phyloP scores from a whole-genome alignment of 1,140 invertebrate species.

The Idris sp. region DNA sequence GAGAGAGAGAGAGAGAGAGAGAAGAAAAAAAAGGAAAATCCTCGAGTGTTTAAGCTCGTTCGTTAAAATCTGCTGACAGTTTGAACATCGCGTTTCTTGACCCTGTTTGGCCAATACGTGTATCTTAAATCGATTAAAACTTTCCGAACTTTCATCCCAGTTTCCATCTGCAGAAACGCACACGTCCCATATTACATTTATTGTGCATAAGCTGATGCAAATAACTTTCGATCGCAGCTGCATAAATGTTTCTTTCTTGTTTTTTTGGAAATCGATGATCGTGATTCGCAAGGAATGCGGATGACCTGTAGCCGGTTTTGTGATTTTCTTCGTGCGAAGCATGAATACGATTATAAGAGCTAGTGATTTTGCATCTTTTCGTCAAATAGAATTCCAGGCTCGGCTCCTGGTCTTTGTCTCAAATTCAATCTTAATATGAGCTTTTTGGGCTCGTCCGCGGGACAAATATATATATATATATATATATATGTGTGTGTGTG shows the following conservation, averaged over 20 bases:
- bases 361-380: constrained; percentile 37
- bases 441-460: constrained; percentile 20
- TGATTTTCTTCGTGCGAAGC: constrained; percentile 26
- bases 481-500: too few species aligned
- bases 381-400: constrained; percentile 17
- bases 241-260: too few species aligned
- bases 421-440: constrained; percentile 41
- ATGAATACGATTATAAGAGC: constrained; percentile 41
- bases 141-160: constrained; percentile 31
- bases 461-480: too few species aligned
- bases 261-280: too few species aligned
- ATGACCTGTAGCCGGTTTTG: constrained; percentile 28
- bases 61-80: too few species aligned
- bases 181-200: constrained; percentile 34
- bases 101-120: constrained; percentile 7
- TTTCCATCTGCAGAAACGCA: constrained; percentile 34
- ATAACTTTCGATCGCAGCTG: constrained; percentile 45
- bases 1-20: too few species aligned
- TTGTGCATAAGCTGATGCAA: constrained; percentile 34
- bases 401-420: constrained; percentile 26
- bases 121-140: constrained; percentile 39
- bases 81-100: constrained; percentile 14
- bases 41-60: too few species aligned
- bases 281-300: constrained; percentile 41
- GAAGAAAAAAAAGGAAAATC: too few species aligned